Evolutionary conservation across 2,888 invertebrate genomes (phyloP), one percentile per base, ranked within the genome.

Genomic region (Chirona hameri): DNA sequence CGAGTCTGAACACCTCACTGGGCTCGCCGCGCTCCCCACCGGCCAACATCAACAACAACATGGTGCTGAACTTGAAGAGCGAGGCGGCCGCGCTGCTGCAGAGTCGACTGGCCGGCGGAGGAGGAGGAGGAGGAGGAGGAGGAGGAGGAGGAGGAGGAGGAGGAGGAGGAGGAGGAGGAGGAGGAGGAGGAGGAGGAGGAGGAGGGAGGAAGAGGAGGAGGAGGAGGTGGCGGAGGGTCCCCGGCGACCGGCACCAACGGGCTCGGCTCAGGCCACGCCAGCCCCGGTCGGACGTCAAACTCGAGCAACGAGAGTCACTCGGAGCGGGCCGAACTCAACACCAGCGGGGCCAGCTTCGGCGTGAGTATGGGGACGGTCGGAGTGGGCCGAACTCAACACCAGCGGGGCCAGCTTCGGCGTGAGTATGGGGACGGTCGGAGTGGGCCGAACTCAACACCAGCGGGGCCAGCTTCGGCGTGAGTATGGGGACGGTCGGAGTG

Each of bases 11-110:
- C 79, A 79, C 79, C 12, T 46, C 79, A 12, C 46, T 79, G 48
- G n/a, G 46, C 52, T 27, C 55, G 29, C 29, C 80, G 15, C 29
- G 27, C 80, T 80, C 80, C 14, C 27, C 79, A 18, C 39, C 72
- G 69, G 72, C 39, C 76, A 76, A 76, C 46, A 76, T 76, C 76
- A 76, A 76, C 76, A 76, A 76, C 76, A 76, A 76, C 76, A 12
- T 76, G 76, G 76, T 76, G 76, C 10, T 27, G 24, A 24, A 10
- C 24, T 46, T 76, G 46, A 76, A 76, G 76, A 24, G 46, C 24
- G 76, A 76, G 76, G 76, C 46, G 39, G 76, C 76, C 9, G 76
- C 46, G 46, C 27, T 14, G 46, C 18, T 39, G 46, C 46, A 46
- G 46, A 24, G 72, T 21, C 72, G 72, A 29, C 72, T 72, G 72